phyloP scores from a whole-genome alignment of 35 echinoderm and acorn worm species.

The Eucidaris tribuloides region DNA sequence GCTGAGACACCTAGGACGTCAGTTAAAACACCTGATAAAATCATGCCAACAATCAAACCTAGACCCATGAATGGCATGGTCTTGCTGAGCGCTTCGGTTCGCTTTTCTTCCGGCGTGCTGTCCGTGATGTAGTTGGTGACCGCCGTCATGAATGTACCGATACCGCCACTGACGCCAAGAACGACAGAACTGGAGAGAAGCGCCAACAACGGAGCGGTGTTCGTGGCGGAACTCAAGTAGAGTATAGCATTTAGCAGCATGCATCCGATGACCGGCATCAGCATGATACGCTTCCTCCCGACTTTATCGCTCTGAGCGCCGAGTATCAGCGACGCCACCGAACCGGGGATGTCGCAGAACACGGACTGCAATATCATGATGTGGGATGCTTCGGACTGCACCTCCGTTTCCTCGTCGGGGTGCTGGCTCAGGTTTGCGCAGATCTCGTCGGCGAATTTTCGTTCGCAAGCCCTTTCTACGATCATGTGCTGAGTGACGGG shows the following conservation, averaged over 20 bases:
- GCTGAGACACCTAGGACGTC: constrained; percentile 29
- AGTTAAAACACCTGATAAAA: constrained; percentile 60
- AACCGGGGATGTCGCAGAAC: constrained; percentile 48
- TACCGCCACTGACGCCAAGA: constrained; percentile 65
- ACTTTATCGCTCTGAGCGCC: constrained; percentile 71
- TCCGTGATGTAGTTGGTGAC: constrained; percentile 80
- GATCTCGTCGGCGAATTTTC: constrained; percentile 30
- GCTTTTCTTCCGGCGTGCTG: constrained; percentile 49
- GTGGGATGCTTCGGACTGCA: constrained; percentile 52
- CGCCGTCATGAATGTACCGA: constrained; percentile 64
- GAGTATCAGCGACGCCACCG: constrained; percentile 61
- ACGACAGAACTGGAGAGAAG: constrained; percentile 27
- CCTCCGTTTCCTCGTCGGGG: constrained; percentile 48
- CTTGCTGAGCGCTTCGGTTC: constrained; percentile 65
- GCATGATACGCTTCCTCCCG: constrained; percentile 63
- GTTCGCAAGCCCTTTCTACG: constrained; percentile 46
- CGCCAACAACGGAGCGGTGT: neutral
- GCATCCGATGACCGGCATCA: constrained; percentile 54
- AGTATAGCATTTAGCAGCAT: constrained; percentile 27
- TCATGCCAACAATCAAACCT: constrained; percentile 60
- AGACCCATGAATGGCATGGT: constrained; percentile 71
- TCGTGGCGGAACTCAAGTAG: constrained; percentile 9
- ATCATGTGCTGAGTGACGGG: constrained; percentile 78
- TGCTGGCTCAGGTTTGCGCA: constrained; percentile 60
- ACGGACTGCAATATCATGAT: constrained; percentile 52